Evolutionary conservation across 2,888 invertebrate species (phyloP).

Genomic region (Volucella inflata): DNA sequence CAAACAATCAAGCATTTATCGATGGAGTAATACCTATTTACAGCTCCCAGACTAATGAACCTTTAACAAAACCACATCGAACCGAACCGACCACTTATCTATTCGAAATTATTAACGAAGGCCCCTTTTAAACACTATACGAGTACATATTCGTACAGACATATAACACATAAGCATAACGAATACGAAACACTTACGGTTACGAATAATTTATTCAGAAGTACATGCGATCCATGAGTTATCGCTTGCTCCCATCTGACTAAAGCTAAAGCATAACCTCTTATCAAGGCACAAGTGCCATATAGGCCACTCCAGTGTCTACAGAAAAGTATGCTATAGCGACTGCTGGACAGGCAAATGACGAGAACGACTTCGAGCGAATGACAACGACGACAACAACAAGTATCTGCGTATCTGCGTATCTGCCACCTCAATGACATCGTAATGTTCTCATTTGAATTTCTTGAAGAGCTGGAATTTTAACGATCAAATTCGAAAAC

Average conservation of each 20-base stretch:
- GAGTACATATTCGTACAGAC: not conserved
- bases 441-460: constrained; percentile 22
- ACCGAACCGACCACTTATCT: constrained; percentile 24
- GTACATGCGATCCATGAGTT: constrained; percentile 13
- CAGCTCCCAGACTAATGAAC: constrained; percentile 23
- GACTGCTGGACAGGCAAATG: constrained; percentile 4
- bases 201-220: constrained; percentile 18
- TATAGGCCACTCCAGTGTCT: constrained; percentile 7
- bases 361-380: no score
- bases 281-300: constrained; percentile 57
- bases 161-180: constrained; percentile 24
- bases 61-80: not conserved
- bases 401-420: constrained; percentile 7
- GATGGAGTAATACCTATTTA: constrained; percentile 30
- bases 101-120: constrained; percentile 29
- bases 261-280: constrained; percentile 46
- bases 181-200: not conserved
- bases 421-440: constrained; percentile 5
- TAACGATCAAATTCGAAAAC: constrained; percentile 31
- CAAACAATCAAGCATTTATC: constrained; percentile 15
- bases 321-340: constrained; percentile 54
- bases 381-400: not conserved
- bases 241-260: constrained; percentile 55
- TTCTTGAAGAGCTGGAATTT: constrained; percentile 11
- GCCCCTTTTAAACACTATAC: no score